These are phyloP conservation scores for Myotis findleyi DNA, from an alignment of 2,797 vertebrate species.

Conservation along the genomic window DNA sequence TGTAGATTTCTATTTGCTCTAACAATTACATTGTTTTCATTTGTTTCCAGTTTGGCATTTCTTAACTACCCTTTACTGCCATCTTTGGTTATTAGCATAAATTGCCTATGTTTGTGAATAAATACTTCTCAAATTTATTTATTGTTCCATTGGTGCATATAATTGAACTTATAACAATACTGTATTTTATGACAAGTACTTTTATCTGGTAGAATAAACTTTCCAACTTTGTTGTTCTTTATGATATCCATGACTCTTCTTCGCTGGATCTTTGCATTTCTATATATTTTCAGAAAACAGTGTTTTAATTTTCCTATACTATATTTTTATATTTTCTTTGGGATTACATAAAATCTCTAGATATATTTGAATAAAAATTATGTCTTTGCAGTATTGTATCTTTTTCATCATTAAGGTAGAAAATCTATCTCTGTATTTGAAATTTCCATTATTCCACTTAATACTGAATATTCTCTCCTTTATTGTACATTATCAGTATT, in stretches of 20 bases:
- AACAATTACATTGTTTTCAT: not conserved
- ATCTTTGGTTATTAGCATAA: not conserved
- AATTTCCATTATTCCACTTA: not conserved
- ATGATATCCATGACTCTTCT: not conserved
- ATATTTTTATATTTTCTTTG: not conserved
- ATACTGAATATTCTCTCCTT: not conserved
- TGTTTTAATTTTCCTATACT: not conserved
- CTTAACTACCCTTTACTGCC: rapidly evolving
- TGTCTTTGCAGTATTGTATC: not conserved
- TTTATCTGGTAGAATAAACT: not conserved
- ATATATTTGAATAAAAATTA: not conserved
- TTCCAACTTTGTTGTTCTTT: not conserved
- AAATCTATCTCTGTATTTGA: not conserved
- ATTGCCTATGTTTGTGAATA: not conserved
- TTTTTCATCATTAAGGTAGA: not conserved
- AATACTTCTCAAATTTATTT: not conserved
- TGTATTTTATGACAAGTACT: not conserved
- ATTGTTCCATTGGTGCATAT: not conserved
- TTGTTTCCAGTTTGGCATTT: not conserved
- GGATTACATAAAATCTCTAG: not conserved
- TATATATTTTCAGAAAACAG: not conserved
- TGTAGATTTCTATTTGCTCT: not conserved
- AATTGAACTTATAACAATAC: too few species aligned
- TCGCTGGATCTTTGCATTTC: not conserved
- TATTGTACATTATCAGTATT: not conserved